Evolutionary conservation across 2,113 vertebrate species (phyloP).

Genomic region (Acanthisitta chloris): DNA sequence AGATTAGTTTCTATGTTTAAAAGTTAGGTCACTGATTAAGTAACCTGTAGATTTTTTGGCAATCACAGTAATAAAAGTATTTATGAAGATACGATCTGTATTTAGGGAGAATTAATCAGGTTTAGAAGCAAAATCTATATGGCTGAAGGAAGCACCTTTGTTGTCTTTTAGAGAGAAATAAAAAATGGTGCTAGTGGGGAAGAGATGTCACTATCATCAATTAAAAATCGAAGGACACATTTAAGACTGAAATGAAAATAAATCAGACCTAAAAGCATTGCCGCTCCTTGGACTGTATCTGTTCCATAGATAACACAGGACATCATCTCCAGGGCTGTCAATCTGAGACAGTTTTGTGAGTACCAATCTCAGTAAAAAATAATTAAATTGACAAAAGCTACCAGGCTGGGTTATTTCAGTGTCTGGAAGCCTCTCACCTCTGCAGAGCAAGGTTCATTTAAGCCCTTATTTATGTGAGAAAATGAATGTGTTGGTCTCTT

Average conservation of each 20-base stretch:
- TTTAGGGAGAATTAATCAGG: constrained; percentile 15
- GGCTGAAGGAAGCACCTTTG: background rate
- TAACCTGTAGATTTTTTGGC: background rate
- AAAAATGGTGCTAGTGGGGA: background rate
- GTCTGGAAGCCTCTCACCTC: background rate
- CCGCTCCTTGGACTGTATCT: background rate
- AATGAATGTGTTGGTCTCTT: background rate
- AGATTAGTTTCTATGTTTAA: background rate
- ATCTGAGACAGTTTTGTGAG: background rate
- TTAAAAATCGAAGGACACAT: background rate
- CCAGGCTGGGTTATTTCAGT: background rate
- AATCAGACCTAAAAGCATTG: background rate
- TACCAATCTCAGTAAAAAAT: background rate
- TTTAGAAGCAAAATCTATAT: constrained; percentile 40
- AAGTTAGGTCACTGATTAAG: background rate
- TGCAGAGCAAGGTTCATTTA: background rate
- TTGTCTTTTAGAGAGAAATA: background rate
- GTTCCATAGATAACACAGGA: background rate
- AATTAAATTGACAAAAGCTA: background rate
- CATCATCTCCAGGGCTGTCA: constrained; percentile 5
- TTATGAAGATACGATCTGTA: background rate
- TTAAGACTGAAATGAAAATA: constrained; percentile 31
- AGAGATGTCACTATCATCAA: background rate
- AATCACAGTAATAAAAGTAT: background rate
- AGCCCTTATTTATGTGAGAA: background rate